Base-by-base conservation (phyloP, 2,888 invertebrate genomes). In the Papilio demoleus region DNA sequence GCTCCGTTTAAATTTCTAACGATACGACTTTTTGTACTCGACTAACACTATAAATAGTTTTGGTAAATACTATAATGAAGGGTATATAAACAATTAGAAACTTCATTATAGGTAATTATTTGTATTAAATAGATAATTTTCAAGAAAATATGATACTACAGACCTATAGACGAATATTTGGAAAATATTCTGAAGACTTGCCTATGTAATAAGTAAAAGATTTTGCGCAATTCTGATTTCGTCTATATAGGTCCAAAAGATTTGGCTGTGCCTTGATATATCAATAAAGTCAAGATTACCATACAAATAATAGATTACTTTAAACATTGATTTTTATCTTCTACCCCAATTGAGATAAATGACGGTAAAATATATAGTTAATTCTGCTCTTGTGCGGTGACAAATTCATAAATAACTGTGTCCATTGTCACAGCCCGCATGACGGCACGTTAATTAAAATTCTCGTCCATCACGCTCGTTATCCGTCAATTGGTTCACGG, bases 401-500 rank as follows among this genome's bases (percentile, higher is more conserved):
- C 61, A 45, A 63, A 59, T 68, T 68, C 64, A 60, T 68, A 68
- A 65, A 68, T 68, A 38, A 64, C 50, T n/a, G 47, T 47, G 34
- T 60, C 17, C 64, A 68, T 65, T 64, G 59, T 19, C 38, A 12
- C 64, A 68, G 64, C 68, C 68, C 68, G 68, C 68, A 68, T 68
- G 68, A 68, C 64, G 68, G 47, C 68, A 68, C 40, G 50, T 50
- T 64, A 68, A 68, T 68, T 68, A 68, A 68, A 60, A 68, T 58
- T 50, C 45, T 38, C 60, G 45, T 68, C 27, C 45, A 68, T 68
- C 59, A 42, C 64, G 34, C 40, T 40, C 27, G 50, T 53, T 31
- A 14, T 27, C 50, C 34, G 62, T 45, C 67, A 53, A 65, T 65
- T 53, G 68, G 60, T 65, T 53, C 65, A 63, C 58, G 58, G 12